These are phyloP conservation scores for Torymus aiolomorphi DNA, from an alignment of 2,888 invertebrate genomes.

Conservation along the genomic window DNA sequence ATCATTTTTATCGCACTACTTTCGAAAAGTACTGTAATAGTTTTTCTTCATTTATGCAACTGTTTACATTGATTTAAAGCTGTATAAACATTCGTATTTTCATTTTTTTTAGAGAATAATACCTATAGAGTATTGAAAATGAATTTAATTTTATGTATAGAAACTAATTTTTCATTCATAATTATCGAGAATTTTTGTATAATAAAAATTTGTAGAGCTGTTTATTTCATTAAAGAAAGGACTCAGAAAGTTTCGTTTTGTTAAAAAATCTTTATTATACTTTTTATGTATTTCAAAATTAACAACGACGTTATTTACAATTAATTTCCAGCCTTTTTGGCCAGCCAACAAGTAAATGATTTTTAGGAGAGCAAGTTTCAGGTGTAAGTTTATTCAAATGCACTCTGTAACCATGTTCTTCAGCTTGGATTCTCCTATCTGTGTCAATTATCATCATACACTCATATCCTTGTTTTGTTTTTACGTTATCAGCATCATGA, in stretches of 20 bases:
- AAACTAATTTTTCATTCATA: too few species aligned
- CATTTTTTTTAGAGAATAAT: too few species aligned
- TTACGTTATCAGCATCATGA: constrained; percentile 83
- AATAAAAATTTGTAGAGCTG: neutral
- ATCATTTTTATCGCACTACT: too few species aligned
- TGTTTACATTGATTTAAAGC: neutral
- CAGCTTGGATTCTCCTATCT: constrained; percentile 86
- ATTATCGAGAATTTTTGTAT: too few species aligned
- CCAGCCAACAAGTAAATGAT: constrained; percentile 88
- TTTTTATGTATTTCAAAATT: constrained; percentile 20
- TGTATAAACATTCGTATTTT: neutral
- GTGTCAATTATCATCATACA: constrained; percentile 94
- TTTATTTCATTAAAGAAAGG: constrained; percentile 15
- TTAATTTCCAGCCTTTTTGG: constrained; percentile 62
- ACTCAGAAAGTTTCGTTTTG: neutral
- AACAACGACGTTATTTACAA: constrained; percentile 41
- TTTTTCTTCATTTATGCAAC: neutral
- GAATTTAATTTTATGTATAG: neutral
- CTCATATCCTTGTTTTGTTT: constrained; percentile 85
- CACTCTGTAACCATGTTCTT: constrained; percentile 86
- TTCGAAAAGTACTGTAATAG: too few species aligned
- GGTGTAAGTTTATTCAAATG: constrained; percentile 87
- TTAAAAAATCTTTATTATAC: constrained; percentile 35
- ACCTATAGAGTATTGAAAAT: too few species aligned
- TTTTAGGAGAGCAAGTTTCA: constrained; percentile 92